Conservation (phyloP, 2,113 vertebrate genomes). For the Anarhynchus alexandrinus region DNA sequence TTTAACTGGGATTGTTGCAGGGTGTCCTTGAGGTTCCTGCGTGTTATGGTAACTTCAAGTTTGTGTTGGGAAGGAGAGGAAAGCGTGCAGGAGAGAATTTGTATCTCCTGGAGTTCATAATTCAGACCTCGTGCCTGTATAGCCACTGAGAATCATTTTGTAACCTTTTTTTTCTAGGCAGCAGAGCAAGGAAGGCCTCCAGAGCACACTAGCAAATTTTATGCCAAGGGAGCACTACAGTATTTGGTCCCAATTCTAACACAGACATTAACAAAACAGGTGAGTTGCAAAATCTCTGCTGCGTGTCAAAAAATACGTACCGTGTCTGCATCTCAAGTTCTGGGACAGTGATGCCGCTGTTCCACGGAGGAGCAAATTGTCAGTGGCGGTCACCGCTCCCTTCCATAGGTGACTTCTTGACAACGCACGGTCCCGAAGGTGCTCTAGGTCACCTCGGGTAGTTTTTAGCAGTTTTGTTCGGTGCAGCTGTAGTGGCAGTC, state of each 20-base stretch:
- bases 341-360: neutral
- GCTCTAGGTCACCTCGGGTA: neutral
- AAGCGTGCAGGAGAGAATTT: neutral
- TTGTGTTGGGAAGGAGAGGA: neutral
- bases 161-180: slow-evolving; percentile 73
- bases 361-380: neutral
- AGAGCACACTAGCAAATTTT: slow-evolving; percentile 99
- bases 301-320: fast-evolving
- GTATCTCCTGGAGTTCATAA: fast-evolving
- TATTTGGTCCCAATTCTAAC: slow-evolving; percentile 97
- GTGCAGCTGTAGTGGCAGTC: neutral
- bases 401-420: neutral
- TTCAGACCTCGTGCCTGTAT: fast-evolving
- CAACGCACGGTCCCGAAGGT: neutral
- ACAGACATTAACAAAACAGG: slow-evolving; percentile 96
- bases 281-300: slow-evolving; percentile 11
- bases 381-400: neutral
- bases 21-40: neutral
- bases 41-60: neutral
- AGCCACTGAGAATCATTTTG: neutral
- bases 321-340: fast-evolving
- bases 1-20: neutral
- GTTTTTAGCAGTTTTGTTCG: neutral
- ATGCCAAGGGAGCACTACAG: slow-evolving; percentile 96
- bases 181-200: slow-evolving; percentile 96